These are phyloP conservation scores for Gerosis bhagava DNA, from an alignment of 2,888 invertebrate species.

Conservation along the genomic window DNA sequence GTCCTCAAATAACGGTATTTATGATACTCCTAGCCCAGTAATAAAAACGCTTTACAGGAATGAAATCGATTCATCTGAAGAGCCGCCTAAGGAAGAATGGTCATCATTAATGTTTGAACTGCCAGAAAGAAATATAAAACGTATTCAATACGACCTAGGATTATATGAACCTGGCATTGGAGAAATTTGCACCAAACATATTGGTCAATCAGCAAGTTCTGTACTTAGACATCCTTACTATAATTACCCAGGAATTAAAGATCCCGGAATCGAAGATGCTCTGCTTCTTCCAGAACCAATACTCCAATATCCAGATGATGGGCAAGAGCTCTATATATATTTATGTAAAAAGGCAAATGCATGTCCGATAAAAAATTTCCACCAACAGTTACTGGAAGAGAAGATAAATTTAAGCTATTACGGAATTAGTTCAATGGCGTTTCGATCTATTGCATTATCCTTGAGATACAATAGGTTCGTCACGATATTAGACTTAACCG, in stretches of 20 bases:
- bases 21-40: slow-evolving; percentile 1
- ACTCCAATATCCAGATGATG: slow-evolving; percentile 44
- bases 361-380: slow-evolving; percentile 41
- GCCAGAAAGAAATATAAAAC: slow-evolving; percentile 32
- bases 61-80: slow-evolving; percentile 34
- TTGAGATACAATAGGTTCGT: slow-evolving; percentile 40
- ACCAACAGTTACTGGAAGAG: slow-evolving; percentile 40
- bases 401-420: slow-evolving; percentile 43
- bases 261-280: slow-evolving; percentile 48
- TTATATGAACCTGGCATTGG: slow-evolving; percentile 39
- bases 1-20: slow-evolving; percentile 17
- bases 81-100: slow-evolving; percentile 40
- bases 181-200: slow-evolving; percentile 41
- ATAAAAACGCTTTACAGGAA: slow-evolving; percentile 25
- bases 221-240: slow-evolving; percentile 39
- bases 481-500: slow-evolving; percentile 41
- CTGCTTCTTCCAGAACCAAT: slow-evolving; percentile 41
- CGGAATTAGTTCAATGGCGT: slow-evolving; percentile 32
- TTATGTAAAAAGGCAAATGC: slow-evolving; percentile 44
- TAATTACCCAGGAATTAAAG: slow-evolving; percentile 43
- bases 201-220: slow-evolving; percentile 40
- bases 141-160: slow-evolving; percentile 31
- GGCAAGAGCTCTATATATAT: slow-evolving; percentile 49
- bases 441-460: slow-evolving; percentile 38
- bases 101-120: slow-evolving; percentile 34